Evolutionary conservation across 2,888 invertebrate genomes (phyloP).

Genomic region (Chrysina gloriosa): DNA sequence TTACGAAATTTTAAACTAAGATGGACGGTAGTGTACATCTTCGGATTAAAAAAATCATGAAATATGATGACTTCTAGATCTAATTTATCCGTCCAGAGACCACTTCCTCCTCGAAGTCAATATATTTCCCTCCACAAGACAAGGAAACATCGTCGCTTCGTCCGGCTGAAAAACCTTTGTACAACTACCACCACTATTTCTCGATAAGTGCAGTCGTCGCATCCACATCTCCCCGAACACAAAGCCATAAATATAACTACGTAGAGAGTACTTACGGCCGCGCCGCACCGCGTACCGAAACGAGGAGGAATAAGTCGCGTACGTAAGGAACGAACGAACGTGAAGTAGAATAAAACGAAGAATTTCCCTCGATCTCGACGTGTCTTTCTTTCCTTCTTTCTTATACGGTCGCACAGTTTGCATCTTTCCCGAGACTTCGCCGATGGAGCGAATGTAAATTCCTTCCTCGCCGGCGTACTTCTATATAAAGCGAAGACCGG

Average conservation of each 20-base stretch:
- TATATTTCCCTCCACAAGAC: no score
- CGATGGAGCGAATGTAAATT: conserved; percentile 27
- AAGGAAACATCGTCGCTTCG: no score
- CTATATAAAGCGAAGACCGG: conserved; percentile 33
- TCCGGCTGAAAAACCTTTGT: no score
- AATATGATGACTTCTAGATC: no score
- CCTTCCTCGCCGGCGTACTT: conserved; percentile 3
- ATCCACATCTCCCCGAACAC: neutral
- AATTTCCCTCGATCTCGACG: conserved; percentile 23
- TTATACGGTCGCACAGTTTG: conserved; percentile 38
- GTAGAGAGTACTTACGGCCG: no score
- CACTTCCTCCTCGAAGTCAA: no score
- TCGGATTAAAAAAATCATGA: no score
- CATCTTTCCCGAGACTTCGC: conserved; percentile 42
- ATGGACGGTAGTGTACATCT: no score
- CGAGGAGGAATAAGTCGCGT: conserved; percentile 5
- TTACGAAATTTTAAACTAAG: no score
- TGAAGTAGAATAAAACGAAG: neutral
- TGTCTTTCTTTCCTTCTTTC: conserved; percentile 25
- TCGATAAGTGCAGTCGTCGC: neutral
- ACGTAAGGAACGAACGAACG: neutral
- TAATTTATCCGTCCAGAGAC: no score
- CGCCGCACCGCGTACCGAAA: neutral
- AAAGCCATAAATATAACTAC: conserved; percentile 2
- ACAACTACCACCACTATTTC: neutral